Conservation (phyloP, 2,888 invertebrate genomes). For the Athetis lepigone region DNA sequence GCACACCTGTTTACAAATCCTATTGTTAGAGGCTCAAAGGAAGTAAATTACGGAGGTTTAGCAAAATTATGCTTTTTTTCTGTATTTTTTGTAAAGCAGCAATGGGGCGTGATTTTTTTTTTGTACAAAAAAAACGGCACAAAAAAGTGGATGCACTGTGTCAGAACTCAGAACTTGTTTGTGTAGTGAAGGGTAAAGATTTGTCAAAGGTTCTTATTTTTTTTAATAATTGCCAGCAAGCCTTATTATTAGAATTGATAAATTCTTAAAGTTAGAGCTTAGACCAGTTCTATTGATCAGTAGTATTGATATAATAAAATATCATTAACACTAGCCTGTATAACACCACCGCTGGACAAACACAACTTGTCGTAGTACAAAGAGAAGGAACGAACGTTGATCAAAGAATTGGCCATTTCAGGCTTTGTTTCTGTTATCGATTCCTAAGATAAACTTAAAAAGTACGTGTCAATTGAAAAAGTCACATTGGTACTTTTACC, state of each 20-base stretch:
- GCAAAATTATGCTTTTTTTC: slow-evolving; percentile 72
- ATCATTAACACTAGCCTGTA: no score
- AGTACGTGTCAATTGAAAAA: no score
- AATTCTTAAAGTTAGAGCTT: no score
- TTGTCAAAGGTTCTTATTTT: slow-evolving; percentile 28
- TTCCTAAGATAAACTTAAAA: no score
- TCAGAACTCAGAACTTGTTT: slow-evolving; percentile 46
- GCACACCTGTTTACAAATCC: slow-evolving; percentile 88
- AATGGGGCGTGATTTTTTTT: slow-evolving; percentile 53
- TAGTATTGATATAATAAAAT: no score
- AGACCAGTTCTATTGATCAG: no score
- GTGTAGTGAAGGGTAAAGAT: slow-evolving; percentile 42
- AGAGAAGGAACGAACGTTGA: no score
- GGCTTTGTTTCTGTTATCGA: no score
- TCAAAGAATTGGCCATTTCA: no score
- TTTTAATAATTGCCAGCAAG: neutral
- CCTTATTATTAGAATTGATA: neutral
- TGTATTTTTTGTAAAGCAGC: slow-evolving; percentile 31
- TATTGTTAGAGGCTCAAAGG: slow-evolving; percentile 79
- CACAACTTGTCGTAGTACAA: no score
- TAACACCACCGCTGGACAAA: no score
- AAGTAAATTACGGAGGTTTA: slow-evolving; percentile 77
- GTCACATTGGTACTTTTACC: no score
- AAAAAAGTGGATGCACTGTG: slow-evolving; percentile 16
- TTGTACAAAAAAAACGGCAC: slow-evolving; percentile 40